Conservation (phyloP, 2,888 invertebrate species). For the Euclidia mi region DNA sequence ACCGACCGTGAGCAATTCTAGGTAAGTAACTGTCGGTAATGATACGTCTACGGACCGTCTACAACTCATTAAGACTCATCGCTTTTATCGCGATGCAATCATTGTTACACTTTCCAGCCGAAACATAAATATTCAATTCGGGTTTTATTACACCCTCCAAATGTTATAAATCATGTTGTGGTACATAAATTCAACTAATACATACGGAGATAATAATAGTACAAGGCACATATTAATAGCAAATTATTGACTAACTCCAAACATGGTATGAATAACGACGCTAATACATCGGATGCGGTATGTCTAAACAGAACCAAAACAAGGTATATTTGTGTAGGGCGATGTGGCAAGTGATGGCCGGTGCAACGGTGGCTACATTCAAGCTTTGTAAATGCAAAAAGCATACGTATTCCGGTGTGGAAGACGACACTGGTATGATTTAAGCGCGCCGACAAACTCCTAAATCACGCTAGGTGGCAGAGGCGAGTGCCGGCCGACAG, state of each 20-base stretch:
- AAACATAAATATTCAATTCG: slow-evolving; percentile 48
- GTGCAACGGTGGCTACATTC: slow-evolving; percentile 68
- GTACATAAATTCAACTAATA: slow-evolving; percentile 55
- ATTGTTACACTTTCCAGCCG: slow-evolving; percentile 52
- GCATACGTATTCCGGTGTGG: slow-evolving; percentile 75
- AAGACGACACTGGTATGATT: slow-evolving; percentile 83
- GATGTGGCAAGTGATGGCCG: slow-evolving; percentile 68
- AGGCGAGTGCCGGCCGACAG: slow-evolving; percentile 78
- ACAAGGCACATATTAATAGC: slow-evolving; percentile 47
- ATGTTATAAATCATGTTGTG: slow-evolving; percentile 42
- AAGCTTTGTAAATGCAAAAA: slow-evolving; percentile 74
- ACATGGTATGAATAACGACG: slow-evolving; percentile 56
- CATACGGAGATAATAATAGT: slow-evolving; percentile 39
- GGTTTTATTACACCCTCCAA: slow-evolving; percentile 48
- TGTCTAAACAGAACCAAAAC: slow-evolving; percentile 72
- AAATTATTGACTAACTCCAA: slow-evolving; percentile 51
- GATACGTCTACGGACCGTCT: slow-evolving; percentile 50
- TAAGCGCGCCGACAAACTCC: slow-evolving; percentile 78
- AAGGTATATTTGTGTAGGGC: slow-evolving; percentile 71
- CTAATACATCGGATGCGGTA: slow-evolving; percentile 55
- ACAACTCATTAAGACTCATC: slow-evolving; percentile 52
- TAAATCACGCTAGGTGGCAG: slow-evolving; percentile 85
- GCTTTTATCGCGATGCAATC: slow-evolving; percentile 45
- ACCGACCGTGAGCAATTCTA: slow-evolving; percentile 78
- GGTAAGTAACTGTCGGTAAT: slow-evolving; percentile 76